Evolutionary conservation across 2,888 invertebrate species (phyloP), one percentile per base, ranked within the genome.

Genomic region (Agrilus mali): DNA sequence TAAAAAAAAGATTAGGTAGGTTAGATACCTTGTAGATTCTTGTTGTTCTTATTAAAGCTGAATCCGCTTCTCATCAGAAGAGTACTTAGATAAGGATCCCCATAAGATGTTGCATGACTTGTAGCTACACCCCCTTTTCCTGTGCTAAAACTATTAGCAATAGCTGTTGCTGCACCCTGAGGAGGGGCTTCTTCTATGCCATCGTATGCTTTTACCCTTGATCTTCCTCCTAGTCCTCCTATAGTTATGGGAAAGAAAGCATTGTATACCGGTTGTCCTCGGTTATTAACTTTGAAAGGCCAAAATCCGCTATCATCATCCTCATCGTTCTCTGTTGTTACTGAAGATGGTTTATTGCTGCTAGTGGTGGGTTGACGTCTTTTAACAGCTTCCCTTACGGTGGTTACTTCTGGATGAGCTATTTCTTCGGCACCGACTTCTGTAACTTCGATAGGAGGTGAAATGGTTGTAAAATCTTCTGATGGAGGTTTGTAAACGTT

Each of bases 121-220:
- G 75, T 78, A 10, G 82, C 82, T 2, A 82, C 76, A 2, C 82
- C 82, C 3, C 82, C 78, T 49, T 75, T 74, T 2, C 78, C 77
- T 1, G 81, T 82, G 57, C 81, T 82, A 60, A 78, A 82, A 44
- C 81, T 79, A 57, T 83, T 83, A 22, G 83, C 82, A 14, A 83
- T 74, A 2, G 82, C 82, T 0, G 78, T 80, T 10, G 80, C 74
- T 1, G 75, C 72, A 4, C 77, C 76, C 0, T 74, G 71, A n/a
- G 67, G 66, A 15, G 68, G 67, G 1, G 67, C 67, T 0, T 63
- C 66, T 2, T 60, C 60, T 1, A 53, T 51, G 31, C 38, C 41
- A 33, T 46, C 47, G 38, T 47, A 41, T 5, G 43, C 32, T 40
- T 71, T 62, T 8, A 53, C 47, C 13, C 53, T 49, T 5, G 56